Base-by-base conservation (phyloP, 2,113 vertebrate genomes). In the Thalassoma bifasciatum region DNA sequence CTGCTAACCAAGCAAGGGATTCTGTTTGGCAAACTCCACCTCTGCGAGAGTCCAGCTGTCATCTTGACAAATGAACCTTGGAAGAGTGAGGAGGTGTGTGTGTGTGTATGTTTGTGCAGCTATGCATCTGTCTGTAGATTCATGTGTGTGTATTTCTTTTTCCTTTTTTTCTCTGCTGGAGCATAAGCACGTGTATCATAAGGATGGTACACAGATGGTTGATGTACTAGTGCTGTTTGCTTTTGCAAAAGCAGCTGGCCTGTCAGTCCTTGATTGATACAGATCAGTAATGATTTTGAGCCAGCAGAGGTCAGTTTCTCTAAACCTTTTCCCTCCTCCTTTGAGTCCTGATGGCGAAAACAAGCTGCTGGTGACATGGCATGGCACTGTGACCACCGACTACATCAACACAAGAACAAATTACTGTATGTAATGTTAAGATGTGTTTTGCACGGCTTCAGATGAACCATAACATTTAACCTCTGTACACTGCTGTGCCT, bases 11-110 rank as follows among this genome's bases (percentile, higher is more conserved):
- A 82, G 85, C 65, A 36, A 85, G 84, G 75, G 85, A 91, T 86
- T 90, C 72, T 82, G 86, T 75, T 86, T 92, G 92, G 88, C 91
- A 88, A 89, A 89, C 64, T 85, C 72, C 76, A 52, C 77, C 87
- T 86, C 82, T 82, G 85, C 84, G 56, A 80, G 86, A 79, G 79
- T 91, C 92, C 90, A 91, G 86, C 91, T 93, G 91, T 92, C 92
- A 89, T 72, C 73, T 87, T 93, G 91, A 93, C 92, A 93, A 92
- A 93, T 91, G 86, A 90, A 92, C 86, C 87, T 86, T 86, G 84
- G 87, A 85, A 82, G 85, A 90, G 70, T 85, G 84, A 88, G 49
- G 76, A 80, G 71, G 73, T 77, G 70, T 75, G 81, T 64, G 72
- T 75, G 81, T 64, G 72, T 66, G 40, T 52, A 56, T 63, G 51